Evolutionary conservation across 2,113 vertebrate genomes (phyloP), one percentile per base, ranked within the genome.

Genomic region (Ardeotis arabs): DNA sequence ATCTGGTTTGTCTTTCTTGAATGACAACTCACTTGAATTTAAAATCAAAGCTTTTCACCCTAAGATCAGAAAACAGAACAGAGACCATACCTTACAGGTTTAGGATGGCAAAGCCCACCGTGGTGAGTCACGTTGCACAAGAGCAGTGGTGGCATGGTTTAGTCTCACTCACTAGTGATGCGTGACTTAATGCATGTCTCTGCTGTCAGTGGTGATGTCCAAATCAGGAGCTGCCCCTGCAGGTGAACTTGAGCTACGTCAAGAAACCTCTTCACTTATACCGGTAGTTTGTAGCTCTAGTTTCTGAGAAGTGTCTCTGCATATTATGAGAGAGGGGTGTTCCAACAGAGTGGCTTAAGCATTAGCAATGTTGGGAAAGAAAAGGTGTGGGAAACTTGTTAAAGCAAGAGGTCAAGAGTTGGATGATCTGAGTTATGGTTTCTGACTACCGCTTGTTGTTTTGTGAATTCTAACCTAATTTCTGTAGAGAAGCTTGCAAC

Each of bases 91-190:
- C 13, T 72, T 14, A 55, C 8, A 21, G 49, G 12, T 62, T 76
- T 29, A 33, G 52, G 41, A 37, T 21, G 28, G 14, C 22, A 41
- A 81, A 84, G 33, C 29, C 24, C 28, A 37, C 44, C 0, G 1
- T 52, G 37, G 19, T 56, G 29, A 80, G 39, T 1, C 0, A 33
- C 23, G 28, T 12, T 1, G 1, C 33, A 41, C 10, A 22, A 22
- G 12, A 50, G 9, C 21, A 21, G 13, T 0, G 0, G 7, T 33
- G 13, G 7, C 13, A 27, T 20, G 10, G 5, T 60, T 37, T 27
- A 84, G 21, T 7, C 39, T 76, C 15, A 10, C 31, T 52, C 15
- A 10, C 31, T 52, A 31, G 15, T 31, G 21, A 21, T 3, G 6
- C 17, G 7, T 52, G 24, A 56, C 10, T 49, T 59, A 33, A 29